Percentiles rank a stretch among this genome's conserved stretches.
phyloP scores from a whole-genome alignment of 2,797 vertebrate genomes.

The Sebastes oblongus region DNA sequence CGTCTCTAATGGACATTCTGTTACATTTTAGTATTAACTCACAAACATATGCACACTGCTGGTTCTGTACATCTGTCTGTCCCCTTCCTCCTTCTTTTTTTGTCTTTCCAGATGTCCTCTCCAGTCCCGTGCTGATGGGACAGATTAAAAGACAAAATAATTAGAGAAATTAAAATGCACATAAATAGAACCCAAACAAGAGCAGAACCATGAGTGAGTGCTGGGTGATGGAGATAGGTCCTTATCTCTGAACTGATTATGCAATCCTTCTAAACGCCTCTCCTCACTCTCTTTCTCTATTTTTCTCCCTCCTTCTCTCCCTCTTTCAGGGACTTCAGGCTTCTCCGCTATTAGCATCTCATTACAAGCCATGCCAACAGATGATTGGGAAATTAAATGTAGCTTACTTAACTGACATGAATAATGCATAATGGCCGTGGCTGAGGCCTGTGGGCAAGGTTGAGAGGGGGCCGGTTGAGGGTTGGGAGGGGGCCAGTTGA shows the following conservation, averaged over 20 bases:
- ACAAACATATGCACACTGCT: too few relatives aligned
- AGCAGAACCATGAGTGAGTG: not conserved
- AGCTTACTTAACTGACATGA: conserved; percentile 74
- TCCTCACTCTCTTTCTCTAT: not conserved
- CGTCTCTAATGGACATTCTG: too few relatives aligned
- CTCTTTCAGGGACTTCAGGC: conserved; percentile 18
- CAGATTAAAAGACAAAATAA: conserved; percentile 24
- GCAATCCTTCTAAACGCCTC: not conserved
- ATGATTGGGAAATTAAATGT: conserved; percentile 78
- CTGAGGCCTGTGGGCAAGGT: not conserved
- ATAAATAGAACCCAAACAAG: conserved; percentile 14
- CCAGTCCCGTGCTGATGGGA: not conserved
- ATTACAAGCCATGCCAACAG: conserved; percentile 71
- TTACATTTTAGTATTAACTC: too few relatives aligned
- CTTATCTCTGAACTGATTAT: conserved; percentile 40
- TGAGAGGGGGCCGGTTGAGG: not conserved
- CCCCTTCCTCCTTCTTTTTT: not conserved
- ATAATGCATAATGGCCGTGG: conserved; percentile 67
- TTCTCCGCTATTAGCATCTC: conserved; percentile 76
- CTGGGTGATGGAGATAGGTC: conserved; percentile 24
- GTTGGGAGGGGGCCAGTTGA: not conserved
- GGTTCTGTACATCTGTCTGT: too few relatives aligned
- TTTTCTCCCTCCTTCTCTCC: not conserved
- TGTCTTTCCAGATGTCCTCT: not conserved
- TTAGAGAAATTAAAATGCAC: conserved; percentile 25